Percentiles rank a stretch among this genome's conserved stretches.
These are phyloP conservation scores for Phalacrocorax brasilianus DNA, from an alignment of 2,113 vertebrate species.

Conservation along the genomic window DNA sequence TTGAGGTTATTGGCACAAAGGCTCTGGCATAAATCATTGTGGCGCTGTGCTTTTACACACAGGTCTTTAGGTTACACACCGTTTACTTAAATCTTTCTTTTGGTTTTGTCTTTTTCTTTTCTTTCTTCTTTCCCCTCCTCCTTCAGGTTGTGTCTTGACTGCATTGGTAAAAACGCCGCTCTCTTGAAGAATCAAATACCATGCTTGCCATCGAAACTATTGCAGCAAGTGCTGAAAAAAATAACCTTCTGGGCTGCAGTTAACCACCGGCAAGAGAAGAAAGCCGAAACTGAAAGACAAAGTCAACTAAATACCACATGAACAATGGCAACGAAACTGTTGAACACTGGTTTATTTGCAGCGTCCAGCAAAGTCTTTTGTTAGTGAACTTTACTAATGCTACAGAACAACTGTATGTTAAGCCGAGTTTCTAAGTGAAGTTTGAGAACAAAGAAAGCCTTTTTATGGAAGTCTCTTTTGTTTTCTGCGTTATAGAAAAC, in stretches of 20 bases:
- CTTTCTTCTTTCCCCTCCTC: accelerated
- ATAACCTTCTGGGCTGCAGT: conserved; percentile 85
- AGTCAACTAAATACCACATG: conserved; percentile 27
- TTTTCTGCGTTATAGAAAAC: background rate
- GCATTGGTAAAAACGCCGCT: conserved; percentile 81
- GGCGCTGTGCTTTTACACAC: background rate
- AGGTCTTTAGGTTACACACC: background rate
- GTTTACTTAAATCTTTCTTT: background rate
- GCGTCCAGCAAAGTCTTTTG: background rate
- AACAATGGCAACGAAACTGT: background rate
- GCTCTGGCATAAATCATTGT: background rate
- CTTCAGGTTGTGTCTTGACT: conserved; percentile 87
- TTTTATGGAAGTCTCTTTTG: background rate
- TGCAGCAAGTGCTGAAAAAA: conserved; percentile 81
- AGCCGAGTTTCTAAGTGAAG: conserved; percentile 31
- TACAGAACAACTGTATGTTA: background rate
- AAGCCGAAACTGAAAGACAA: conserved; percentile 58
- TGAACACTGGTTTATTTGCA: background rate
- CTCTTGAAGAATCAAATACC: conserved; percentile 79
- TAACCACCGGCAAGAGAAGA: conserved; percentile 73
- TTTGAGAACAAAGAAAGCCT: conserved; percentile 16
- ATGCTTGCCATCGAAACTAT: conserved; percentile 82
- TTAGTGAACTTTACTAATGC: background rate
- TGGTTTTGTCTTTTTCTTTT: too few relatives aligned
- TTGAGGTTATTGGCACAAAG: background rate